Base-by-base conservation (phyloP, 2,797 vertebrate genomes). In the Nannoperca obscura region DNA sequence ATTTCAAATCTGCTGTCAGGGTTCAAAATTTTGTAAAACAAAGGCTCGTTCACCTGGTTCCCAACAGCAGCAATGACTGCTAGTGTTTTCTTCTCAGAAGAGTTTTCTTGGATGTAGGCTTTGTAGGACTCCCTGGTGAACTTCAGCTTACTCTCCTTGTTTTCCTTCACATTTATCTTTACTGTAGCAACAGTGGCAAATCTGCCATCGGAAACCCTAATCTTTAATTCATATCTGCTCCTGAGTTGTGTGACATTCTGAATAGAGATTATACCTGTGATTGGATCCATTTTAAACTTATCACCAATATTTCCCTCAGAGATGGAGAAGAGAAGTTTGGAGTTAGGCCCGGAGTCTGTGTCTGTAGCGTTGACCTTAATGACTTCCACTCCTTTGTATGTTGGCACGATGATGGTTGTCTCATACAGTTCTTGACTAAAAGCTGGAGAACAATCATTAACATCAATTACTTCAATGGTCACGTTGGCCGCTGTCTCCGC, bases 251-350 rank as follows among this genome's bases (percentile, higher is more conserved):
- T 97, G 71, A 97, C 95, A 80, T 98, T 99, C 74, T 98, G 97
- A 63, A 99, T 94, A 6, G 94, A 96, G 86, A 99, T 93, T 12
- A 96, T 89, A 8, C 97, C 98, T 2, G 93, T 95, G 70, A 87
- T 89, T 1, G 93, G 90, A 89, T 97, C 95, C 53, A 99, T 94
- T 79, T 89, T 94, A 86, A 99, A 99, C 92, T 99, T 99, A 80
- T 99, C 97, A 47, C 98, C 98, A 8, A 99, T 99, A 82, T 99
- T 99, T 64, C 98, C 98, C 84, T 99, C 97, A 0, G 96, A 95
- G 84, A 99, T 97, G 57, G 97, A 97, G 91, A 97, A 99, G 55
- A 99, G 93, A 19, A 99, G 90, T 81, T 95, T 96, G 8, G 98
- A 95, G 88, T 98, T 98, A 3, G 95, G 86, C 19, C 93, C 92